Conservation (phyloP, 1,140 invertebrate species). For the Nomia melanderi region DNA sequence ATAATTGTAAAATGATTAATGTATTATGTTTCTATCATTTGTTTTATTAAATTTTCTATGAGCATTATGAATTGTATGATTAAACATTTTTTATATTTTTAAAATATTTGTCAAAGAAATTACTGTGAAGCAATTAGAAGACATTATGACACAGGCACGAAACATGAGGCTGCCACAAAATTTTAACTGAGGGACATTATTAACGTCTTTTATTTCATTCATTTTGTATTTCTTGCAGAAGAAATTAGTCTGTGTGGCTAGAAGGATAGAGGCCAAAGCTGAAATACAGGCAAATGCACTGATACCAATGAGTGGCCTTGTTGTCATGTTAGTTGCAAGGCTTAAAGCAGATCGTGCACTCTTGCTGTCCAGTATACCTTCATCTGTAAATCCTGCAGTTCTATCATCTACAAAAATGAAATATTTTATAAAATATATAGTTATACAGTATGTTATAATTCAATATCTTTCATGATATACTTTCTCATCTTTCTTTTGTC, state of each 20-base stretch:
- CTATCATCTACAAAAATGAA: slow-evolving; percentile 69
- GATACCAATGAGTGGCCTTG: slow-evolving; percentile 73
- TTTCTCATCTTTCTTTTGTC: slow-evolving; percentile 13
- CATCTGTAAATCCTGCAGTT: slow-evolving; percentile 77
- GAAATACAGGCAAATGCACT: slow-evolving; percentile 78
- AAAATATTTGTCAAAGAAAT: slow-evolving; percentile 23
- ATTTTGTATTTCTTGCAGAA: slow-evolving; percentile 75
- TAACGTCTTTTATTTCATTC: slow-evolving; percentile 70
- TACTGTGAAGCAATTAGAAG: slow-evolving; percentile 80
- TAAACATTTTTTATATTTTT: slow-evolving; percentile 1
- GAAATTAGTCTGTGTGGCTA: slow-evolving; percentile 78
- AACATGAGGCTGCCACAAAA: slow-evolving; percentile 83
- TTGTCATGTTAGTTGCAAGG: slow-evolving; percentile 76
- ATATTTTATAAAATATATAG: slow-evolving; percentile 6
- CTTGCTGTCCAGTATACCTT: slow-evolving; percentile 67
- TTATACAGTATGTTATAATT: slow-evolving; percentile 24
- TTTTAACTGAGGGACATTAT: slow-evolving; percentile 73
- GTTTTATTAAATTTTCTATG: not conserved
- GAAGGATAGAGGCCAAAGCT: slow-evolving; percentile 70
- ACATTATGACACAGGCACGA: slow-evolving; percentile 84
- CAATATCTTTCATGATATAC: not conserved
- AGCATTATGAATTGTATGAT: not conserved
- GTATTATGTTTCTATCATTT: not conserved
- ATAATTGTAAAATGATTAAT: not conserved
- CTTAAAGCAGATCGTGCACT: slow-evolving; percentile 72